A percentile compares a stretch with the other conserved stretches of the same genome.
Evolutionary conservation across 2,797 vertebrate genomes (phyloP).

Genomic region (Gadopsis bispinosus): DNA sequence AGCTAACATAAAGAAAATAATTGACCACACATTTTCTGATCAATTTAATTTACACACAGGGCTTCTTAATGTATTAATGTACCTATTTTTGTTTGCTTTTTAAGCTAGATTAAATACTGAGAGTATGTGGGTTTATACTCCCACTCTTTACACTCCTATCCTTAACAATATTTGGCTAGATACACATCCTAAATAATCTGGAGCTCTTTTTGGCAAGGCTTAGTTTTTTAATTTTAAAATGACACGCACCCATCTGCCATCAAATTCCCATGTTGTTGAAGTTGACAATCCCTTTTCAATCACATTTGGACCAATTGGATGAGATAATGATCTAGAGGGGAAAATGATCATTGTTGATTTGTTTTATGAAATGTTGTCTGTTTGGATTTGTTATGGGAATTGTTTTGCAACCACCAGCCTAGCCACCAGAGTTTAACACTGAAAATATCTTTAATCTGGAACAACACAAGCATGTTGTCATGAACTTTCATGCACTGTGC

Average conservation of each 20-base stretch:
- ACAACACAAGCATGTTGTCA: not conserved
- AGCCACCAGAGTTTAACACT: not conserved
- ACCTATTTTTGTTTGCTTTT: not conserved
- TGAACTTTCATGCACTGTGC: not conserved
- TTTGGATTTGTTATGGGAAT: conserved; percentile 24
- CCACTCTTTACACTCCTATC: not conserved
- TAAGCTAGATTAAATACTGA: not conserved
- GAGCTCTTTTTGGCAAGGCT: not conserved
- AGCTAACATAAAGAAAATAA: not conserved
- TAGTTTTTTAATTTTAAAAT: conserved; percentile 25
- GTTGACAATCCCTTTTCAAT: conserved; percentile 24
- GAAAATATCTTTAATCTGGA: not conserved
- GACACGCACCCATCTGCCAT: conserved; percentile 20
- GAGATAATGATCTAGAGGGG: not conserved
- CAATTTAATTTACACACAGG: not conserved
- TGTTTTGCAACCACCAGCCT: conserved; percentile 1
- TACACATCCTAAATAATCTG: conserved; percentile 21
- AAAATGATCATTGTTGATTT: conserved; percentile 13
- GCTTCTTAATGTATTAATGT: not conserved
- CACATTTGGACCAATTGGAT: conserved; percentile 23
- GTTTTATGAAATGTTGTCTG: conserved; percentile 11
- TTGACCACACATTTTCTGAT: not conserved
- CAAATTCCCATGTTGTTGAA: conserved; percentile 1
- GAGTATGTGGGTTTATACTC: not conserved
- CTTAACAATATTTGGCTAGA: not conserved